Conservation (phyloP, 2,888 invertebrate genomes). For the Eupsilia transversa region DNA sequence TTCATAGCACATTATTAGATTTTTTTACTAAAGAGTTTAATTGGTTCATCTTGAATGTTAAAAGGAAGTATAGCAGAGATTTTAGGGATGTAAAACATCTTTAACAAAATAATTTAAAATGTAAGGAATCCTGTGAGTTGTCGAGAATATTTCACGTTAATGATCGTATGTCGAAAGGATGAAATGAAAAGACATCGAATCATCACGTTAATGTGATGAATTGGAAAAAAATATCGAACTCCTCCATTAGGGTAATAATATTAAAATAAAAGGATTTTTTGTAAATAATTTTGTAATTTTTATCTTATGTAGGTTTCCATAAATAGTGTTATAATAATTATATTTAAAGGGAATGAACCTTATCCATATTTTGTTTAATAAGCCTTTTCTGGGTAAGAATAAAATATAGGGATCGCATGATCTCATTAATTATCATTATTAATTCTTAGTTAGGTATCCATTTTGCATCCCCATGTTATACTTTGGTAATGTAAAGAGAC, state of each 20-base stretch:
- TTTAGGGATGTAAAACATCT: not conserved
- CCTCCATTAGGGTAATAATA: constrained; percentile 26
- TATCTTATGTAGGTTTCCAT: not conserved
- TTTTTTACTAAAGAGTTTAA: not conserved
- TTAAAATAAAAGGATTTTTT: not conserved
- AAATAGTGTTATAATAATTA: not conserved
- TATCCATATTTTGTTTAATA: constrained; percentile 17
- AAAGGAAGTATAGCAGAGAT: not conserved
- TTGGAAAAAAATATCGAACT: constrained; percentile 3
- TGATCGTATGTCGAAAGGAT: no score
- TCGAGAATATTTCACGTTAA: not conserved
- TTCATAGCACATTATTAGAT: not conserved
- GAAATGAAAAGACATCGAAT: no score
- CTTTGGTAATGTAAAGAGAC: not conserved
- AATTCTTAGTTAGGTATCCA: constrained; percentile 3
- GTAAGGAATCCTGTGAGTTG: not conserved
- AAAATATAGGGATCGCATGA: constrained; percentile 7
- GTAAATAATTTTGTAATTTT: not conserved
- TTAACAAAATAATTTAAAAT: not conserved
- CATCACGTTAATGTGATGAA: not conserved
- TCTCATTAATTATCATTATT: not conserved
- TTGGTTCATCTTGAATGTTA: not conserved
- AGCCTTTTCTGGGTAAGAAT: constrained; percentile 18
- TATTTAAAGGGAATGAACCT: not conserved
- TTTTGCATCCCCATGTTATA: not conserved